Base-by-base conservation (phyloP, 37 sponge, comb jelly and placozoan species). In the Aphrocallistes beatrix region DNA sequence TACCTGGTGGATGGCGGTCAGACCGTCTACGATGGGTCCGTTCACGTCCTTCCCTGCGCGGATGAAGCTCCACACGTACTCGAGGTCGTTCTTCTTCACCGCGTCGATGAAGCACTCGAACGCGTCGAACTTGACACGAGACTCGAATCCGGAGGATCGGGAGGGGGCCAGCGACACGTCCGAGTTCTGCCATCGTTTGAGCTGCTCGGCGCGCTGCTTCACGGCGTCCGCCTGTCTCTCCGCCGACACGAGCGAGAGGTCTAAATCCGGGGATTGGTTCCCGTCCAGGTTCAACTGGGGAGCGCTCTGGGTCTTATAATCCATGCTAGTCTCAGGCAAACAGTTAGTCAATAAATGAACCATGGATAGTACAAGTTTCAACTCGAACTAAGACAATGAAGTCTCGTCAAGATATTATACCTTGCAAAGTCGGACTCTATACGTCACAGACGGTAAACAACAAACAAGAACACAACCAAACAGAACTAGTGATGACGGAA, bases 1-100 rank as follows among this genome's bases (percentile, higher is more conserved):
- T 60, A 60, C 75, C 75, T 60, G 75, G 34, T 60, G 75, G 10
- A 60, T 60, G 34, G 75, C 75, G 75, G 75, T 60, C 3, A 60
- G 75, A 21, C 75, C 75, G 75, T 60, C 75, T 60, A 60, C 75
- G 34, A 60, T 60, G 34, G 75, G 75, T 60, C 75, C 75, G 75
- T 60, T 60, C 10, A 60, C n/a, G 34, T 60, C 75, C 75, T 60
- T 19, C n/a, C 75, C 32, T 19, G 34, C 6, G 10, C 45, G 6
- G 10, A 42, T 6, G 45, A 42, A 42, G 45, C 10, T 16, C 10
- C 45, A 13, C 45, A 42, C 45, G 45, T 42, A 42, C 45, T 42
- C 45, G 10, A 42, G 45, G 13, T 42, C 45, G 13, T 42, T 6
- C 13, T 42, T 42, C 45, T 42, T 42, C 10, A 42, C 45, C 45